These are phyloP conservation scores for Pomatostomus ruficeps DNA, from an alignment of 2,113 vertebrate genomes.

Conservation along the genomic window DNA sequence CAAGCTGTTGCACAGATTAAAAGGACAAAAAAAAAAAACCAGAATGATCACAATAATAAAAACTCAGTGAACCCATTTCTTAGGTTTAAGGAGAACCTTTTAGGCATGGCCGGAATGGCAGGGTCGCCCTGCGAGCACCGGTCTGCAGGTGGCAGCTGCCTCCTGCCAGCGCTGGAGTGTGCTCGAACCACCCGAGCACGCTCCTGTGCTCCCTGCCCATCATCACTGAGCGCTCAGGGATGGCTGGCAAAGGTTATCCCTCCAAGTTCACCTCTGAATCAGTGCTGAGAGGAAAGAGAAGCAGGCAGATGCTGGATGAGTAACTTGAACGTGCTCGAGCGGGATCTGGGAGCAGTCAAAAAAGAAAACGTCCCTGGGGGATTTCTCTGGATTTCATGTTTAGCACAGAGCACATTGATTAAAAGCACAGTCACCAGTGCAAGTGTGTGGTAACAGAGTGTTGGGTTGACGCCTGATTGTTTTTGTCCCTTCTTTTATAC, in stretches of 20 bases:
- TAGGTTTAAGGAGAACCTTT: background rate
- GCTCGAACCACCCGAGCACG: background rate
- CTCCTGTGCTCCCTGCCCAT: background rate
- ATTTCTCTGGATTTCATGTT: background rate
- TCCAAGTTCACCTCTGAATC: background rate
- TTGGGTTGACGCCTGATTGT: background rate
- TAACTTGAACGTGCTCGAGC: background rate
- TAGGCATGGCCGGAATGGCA: background rate
- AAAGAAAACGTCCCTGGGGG: background rate
- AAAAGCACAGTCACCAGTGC: background rate
- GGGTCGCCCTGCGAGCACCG: background rate
- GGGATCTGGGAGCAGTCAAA: background rate
- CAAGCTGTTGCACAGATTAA: background rate
- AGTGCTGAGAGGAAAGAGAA: background rate
- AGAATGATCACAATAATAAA: background rate
- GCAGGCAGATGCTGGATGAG: background rate
- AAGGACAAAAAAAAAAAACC: background rate
- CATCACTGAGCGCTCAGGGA: background rate
- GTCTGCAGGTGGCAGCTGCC: conserved; percentile 40
- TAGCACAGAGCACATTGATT: background rate
- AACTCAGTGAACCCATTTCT: background rate
- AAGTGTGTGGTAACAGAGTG: background rate
- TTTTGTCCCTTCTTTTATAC: too few relatives aligned
- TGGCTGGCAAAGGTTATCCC: background rate
- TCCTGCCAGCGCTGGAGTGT: background rate